Conservation (phyloP, 1,140 invertebrate species). For the Scaptodrosophila lebanonensis region DNA sequence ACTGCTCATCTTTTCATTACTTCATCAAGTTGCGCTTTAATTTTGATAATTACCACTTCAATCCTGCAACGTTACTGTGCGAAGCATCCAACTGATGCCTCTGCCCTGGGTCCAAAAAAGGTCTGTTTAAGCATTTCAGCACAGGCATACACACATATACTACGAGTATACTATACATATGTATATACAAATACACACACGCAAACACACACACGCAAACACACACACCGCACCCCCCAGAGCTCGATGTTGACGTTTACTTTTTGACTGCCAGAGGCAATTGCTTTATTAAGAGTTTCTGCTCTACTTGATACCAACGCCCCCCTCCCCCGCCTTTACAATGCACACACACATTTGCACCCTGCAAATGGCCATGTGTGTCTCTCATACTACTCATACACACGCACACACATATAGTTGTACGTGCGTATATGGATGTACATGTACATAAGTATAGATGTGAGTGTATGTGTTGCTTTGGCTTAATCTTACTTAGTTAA, state of each 20-base stretch:
- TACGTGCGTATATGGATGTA: slow-evolving; percentile 9
- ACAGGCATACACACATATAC: slow-evolving; percentile 1
- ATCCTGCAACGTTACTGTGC: background rate
- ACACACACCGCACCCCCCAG: background rate
- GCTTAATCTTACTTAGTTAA: slow-evolving; percentile 75
- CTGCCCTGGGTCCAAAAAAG: slow-evolving; percentile 29
- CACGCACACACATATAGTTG: slow-evolving; percentile 26
- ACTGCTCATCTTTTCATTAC: background rate
- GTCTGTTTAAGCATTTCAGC: slow-evolving; percentile 8
- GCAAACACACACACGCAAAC: slow-evolving; percentile 6
- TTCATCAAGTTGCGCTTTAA: slow-evolving; percentile 20
- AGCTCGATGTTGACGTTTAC: slow-evolving; percentile 72
- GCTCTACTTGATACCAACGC: slow-evolving; percentile 71
- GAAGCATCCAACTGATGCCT: slow-evolving; percentile 9
- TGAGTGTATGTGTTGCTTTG: slow-evolving; percentile 48
- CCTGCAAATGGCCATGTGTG: too few relatives aligned
- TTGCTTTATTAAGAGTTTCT: slow-evolving; percentile 77
- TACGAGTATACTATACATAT: too few relatives aligned
- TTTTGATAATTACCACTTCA: slow-evolving; percentile 17
- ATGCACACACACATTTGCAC: too few relatives aligned
- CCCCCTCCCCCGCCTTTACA: background rate
- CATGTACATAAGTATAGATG: slow-evolving; percentile 17
- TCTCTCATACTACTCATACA: background rate
- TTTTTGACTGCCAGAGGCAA: slow-evolving; percentile 77
- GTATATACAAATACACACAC: background rate